phyloP scores from a whole-genome alignment of 1,140 invertebrate species.

The Lepidotrigona ventralis region DNA sequence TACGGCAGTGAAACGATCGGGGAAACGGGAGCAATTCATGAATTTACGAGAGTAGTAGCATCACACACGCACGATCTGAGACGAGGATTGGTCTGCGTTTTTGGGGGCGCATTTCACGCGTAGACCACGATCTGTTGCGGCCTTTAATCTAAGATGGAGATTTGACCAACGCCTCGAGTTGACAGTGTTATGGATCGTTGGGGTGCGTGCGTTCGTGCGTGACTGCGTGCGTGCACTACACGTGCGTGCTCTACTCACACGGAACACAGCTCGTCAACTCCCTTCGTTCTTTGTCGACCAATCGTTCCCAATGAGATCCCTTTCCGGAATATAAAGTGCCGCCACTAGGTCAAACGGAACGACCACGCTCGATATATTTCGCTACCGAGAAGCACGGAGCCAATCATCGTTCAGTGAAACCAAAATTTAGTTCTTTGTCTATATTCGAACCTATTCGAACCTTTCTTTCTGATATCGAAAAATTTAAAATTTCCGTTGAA shows the following conservation, averaged over 20 bases:
- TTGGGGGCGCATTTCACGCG: constrained; percentile 28
- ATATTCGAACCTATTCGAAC: not conserved
- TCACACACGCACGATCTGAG: not conserved
- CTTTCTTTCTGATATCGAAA: not conserved
- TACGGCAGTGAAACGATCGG: not conserved
- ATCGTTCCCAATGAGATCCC: constrained; percentile 35
- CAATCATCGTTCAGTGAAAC: not conserved
- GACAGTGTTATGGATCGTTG: constrained; percentile 76
- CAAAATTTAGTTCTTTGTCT: constrained; percentile 36
- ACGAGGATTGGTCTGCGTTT: constrained; percentile 22
- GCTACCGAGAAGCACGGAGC: not conserved
- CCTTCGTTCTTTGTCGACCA: constrained; percentile 41
- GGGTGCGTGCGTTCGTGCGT: constrained; percentile 47
- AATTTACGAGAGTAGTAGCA: not conserved
- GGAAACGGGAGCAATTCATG: constrained; percentile 8
- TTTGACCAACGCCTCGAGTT: constrained; percentile 64
- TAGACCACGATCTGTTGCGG: constrained; percentile 11
- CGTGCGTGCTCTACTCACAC: constrained; percentile 54
- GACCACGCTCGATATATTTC: constrained; percentile 53
- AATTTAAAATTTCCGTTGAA: too few relatives aligned
- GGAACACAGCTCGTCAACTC: constrained; percentile 30
- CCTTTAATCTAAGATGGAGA: constrained; percentile 65
- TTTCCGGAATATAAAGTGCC: constrained; percentile 34
- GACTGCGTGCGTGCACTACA: constrained; percentile 43
- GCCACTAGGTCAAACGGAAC: constrained; percentile 63